Evolutionary conservation across 2,797 vertebrate genomes (phyloP), one percentile per base, ranked within the genome.

Genomic region (Melanogrammus aeglefinus): DNA sequence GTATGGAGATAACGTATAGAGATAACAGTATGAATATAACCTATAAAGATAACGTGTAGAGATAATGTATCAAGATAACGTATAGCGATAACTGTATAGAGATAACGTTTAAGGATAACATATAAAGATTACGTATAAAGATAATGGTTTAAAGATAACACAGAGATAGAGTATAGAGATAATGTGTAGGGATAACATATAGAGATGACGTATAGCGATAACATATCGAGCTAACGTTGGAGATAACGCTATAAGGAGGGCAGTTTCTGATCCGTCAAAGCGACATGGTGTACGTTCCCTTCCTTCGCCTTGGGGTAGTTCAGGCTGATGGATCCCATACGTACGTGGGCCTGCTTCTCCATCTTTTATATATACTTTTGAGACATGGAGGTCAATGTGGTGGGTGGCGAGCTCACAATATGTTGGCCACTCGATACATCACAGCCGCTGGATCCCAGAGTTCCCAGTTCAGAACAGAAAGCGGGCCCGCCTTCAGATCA

Each of bases 251-350:
- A 7, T 63, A 1, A 21, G 2, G 51, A 44, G 13, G 13, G 14
- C 41, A 12, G 44, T 47, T 13, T 14, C 44, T 47, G 13, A 14
- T 16, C 3, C 18, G 44, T 51, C 44, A 51, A 51, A 16, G 21
- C 51, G 18, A 63, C 51, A 63, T n/a, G 51, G 9, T 78, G 77
- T 81, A 72, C 78, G 27, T 71, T 10, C 69, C 69, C 31, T 71
- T 18, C 24, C 29, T 31, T 29, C 16, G 69, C 69, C 29, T 71
- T 6, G 27, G 27, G 6, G 29, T 12, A 4, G 14, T 71, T 71
- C 29, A 27, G 2, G 69, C 69, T 71, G 9, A 27, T 18, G 27
- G 69, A 31, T 29, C 9, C 1, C 27, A 3, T 31, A 31, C 31
- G 29, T 31, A 71, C n/a, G 51, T n/a, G n/a, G 51, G 14, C 69